phyloP scores from a whole-genome alignment of 1,140 invertebrate genomes.

The Scaptomyza montana region DNA sequence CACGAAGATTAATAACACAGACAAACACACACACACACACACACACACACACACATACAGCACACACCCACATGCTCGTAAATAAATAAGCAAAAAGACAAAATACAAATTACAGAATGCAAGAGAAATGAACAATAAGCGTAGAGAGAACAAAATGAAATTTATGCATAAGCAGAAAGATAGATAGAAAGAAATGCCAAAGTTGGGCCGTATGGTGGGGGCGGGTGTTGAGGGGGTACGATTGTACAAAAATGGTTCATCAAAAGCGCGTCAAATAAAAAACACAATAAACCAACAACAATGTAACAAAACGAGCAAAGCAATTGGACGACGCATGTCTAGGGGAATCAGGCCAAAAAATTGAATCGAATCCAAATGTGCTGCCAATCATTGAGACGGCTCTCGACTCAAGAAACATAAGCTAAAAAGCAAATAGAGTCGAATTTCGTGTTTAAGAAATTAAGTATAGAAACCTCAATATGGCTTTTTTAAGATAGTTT shows the following conservation, averaged over 20 bases:
- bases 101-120: constrained; percentile 62
- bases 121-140: constrained; percentile 79
- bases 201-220: background rate
- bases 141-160: constrained; percentile 68
- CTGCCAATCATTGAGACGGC: background rate
- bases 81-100: constrained; percentile 66
- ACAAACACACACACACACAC: constrained; percentile 33
- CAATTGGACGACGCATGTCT: constrained; percentile 11
- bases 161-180: constrained; percentile 68
- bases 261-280: constrained; percentile 72
- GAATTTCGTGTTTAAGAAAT: too few relatives aligned
- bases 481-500: too few relatives aligned
- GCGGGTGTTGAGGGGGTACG: constrained; percentile 12
- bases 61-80: constrained; percentile 40
- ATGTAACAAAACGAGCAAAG: constrained; percentile 42
- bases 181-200: constrained; percentile 25
- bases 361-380: background rate
- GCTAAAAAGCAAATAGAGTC: background rate
- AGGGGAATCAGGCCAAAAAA: constrained; percentile 1
- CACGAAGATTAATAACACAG: constrained; percentile 81
- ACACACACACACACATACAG: constrained; percentile 21
- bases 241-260: constrained; percentile 65
- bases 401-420: background rate
- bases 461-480: too few relatives aligned
- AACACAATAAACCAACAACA: constrained; percentile 37